A percentile compares a stretch with the other conserved stretches of the same genome.
Conservation (phyloP, 2,113 vertebrate genomes). For the Pampusana beccarii region DNA sequence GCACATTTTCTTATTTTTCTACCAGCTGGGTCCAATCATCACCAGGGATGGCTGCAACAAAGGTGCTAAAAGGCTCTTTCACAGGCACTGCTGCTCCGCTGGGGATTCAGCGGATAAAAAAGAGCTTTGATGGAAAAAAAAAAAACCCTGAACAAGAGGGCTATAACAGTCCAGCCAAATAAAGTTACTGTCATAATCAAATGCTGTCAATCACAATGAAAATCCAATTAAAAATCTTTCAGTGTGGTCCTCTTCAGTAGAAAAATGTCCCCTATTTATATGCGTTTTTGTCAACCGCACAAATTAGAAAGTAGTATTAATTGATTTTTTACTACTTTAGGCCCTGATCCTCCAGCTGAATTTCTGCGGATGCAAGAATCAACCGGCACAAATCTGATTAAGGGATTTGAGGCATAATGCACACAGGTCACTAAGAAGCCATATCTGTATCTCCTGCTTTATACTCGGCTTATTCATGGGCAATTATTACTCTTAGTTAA, state of each 20-base stretch:
- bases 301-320: slow-evolving; percentile 72
- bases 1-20: slow-evolving; percentile 80
- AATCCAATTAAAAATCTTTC: slow-evolving; percentile 81
- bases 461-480: slow-evolving; percentile 48
- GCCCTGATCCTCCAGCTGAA: slow-evolving; percentile 45
- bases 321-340: slow-evolving; percentile 61
- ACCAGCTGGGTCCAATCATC: slow-evolving; percentile 87
- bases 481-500: slow-evolving; percentile 64
- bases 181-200: slow-evolving; percentile 82
- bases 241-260: slow-evolving; percentile 73
- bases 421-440: slow-evolving; percentile 45
- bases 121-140: slow-evolving; percentile 69
- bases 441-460: slow-evolving; percentile 42
- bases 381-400: slow-evolving; percentile 56
- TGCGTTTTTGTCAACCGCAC: slow-evolving; percentile 47
- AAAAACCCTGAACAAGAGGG: slow-evolving; percentile 57
- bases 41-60: slow-evolving; percentile 84
- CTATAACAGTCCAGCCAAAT: slow-evolving; percentile 80
- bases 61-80: slow-evolving; percentile 94
- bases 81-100: slow-evolving; percentile 82
- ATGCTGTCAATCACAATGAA: slow-evolving; percentile 84
- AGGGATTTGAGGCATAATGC: slow-evolving; percentile 38
- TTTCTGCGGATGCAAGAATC: slow-evolving; percentile 16
- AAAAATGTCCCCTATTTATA: slow-evolving; percentile 73
- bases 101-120: slow-evolving; percentile 75